phyloP scores from a whole-genome alignment of 1,140 invertebrate genomes.

The Thereuonema tuberculata region DNA sequence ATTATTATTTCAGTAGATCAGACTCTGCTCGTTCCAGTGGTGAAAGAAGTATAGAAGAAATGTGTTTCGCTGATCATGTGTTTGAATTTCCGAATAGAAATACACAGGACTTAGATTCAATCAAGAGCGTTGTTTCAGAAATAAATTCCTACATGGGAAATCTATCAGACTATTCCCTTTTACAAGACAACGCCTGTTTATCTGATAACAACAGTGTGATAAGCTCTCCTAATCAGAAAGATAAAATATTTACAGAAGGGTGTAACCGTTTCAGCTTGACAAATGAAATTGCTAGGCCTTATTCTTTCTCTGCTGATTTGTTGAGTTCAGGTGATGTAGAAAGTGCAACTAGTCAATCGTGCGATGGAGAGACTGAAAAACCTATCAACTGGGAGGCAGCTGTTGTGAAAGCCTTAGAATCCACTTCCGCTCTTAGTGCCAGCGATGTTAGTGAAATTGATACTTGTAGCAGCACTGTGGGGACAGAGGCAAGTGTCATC shows the following conservation, averaged over 20 bases:
- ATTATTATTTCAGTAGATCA: constrained; percentile 9
- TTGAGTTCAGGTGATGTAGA: not conserved
- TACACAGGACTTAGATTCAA: not conserved
- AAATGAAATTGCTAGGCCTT: not conserved
- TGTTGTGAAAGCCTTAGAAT: not conserved
- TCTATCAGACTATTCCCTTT: too few species aligned
- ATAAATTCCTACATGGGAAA: not conserved
- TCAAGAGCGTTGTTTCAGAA: not conserved
- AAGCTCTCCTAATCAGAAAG: not conserved
- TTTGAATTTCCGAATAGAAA: not conserved
- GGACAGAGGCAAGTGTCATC: not conserved
- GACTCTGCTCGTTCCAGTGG: constrained; percentile 21
- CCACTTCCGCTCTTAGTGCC: not conserved
- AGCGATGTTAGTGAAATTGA: not conserved
- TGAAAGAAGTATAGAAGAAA: constrained; percentile 20
- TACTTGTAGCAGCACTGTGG: not conserved
- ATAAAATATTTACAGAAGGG: too few species aligned
- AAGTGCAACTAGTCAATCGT: not conserved
- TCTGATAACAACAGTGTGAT: not conserved
- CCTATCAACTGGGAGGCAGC: too few species aligned
- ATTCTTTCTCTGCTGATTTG: not conserved
- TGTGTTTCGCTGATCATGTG: constrained; percentile 8
- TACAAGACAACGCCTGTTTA: too few species aligned
- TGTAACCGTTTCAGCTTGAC: not conserved
- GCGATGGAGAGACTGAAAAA: not conserved